phyloP scores from a whole-genome alignment of 2,113 vertebrate species.

The Erythrolamprus reginae region DNA sequence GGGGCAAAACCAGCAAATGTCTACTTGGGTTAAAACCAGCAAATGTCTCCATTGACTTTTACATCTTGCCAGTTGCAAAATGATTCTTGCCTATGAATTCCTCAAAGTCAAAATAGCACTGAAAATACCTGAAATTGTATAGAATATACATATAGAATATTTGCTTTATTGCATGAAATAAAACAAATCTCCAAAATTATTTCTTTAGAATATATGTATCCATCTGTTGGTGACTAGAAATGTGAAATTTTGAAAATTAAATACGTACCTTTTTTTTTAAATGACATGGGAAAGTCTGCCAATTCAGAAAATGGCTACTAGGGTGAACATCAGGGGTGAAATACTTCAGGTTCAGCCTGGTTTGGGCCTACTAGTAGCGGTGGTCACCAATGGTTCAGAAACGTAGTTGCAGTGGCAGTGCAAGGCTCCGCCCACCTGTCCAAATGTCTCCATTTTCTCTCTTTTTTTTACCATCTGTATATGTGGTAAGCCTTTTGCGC shows the following conservation, averaged over 20 bases:
- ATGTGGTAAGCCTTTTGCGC: no score
- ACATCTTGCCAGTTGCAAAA: not conserved
- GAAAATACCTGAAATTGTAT: conserved; percentile 2
- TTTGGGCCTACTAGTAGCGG: no score
- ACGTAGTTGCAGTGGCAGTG: no score
- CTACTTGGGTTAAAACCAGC: not conserved
- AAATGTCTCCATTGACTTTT: conserved; percentile 15
- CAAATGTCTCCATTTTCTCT: no score
- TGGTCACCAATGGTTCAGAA: no score
- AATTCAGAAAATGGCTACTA: not conserved
- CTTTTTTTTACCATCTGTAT: no score
- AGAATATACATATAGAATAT: not conserved
- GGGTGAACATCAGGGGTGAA: not conserved
- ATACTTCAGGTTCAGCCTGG: no score
- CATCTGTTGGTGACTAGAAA: not conserved
- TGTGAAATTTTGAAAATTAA: not conserved
- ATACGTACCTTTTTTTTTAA: not conserved
- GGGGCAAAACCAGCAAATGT: conserved; percentile 24
- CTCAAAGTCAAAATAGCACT: not conserved
- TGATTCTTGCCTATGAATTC: not conserved
- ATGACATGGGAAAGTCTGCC: not conserved
- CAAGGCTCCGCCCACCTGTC: no score
- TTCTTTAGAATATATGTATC: not conserved
- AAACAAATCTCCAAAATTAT: not conserved
- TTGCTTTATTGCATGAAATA: conserved; percentile 4